Base-by-base conservation (phyloP, 2,113 vertebrate genomes). In the Oryzias javanicus region DNA sequence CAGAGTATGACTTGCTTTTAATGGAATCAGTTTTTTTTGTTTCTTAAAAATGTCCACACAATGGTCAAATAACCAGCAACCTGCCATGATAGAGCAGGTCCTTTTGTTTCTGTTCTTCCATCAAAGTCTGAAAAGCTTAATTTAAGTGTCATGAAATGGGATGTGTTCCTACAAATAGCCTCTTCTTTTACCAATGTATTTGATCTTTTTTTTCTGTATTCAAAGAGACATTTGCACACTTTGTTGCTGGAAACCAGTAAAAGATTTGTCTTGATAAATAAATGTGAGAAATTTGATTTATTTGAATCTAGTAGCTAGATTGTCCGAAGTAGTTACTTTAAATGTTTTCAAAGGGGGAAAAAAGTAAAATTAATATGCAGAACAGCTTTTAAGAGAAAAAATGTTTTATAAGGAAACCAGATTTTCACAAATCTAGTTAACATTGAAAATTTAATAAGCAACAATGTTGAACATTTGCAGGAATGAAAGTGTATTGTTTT, bases 221-320 rank as follows among this genome's bases (percentile, higher is more conserved):
- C 57, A 73, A 55, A 53, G 22, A 63, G 62, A 22, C n/a, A 70
- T 86, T 82, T 81, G 78, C 81, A 85, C 78, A 87, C 55, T 15
- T 77, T 86, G 74, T 86, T 72, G 86, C 80, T 84, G 79, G 79
- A 82, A 86, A 79, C 68, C 56, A 83, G 86, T 82, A 83, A 83
- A 82, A 54, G 52, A 70, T 73, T 80, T 78, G 62, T 67, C 62
- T 75, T 80, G 67, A 67, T 73, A 74, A 71, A 49, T 6, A 20
- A 48, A 64, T 80, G 64, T 68, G 25, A 6, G 13, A 25, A 48
- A 27, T 27, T 45, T 7, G 62, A 12, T 20, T 60, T 53, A 60
- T 55, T 24, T 50, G 50, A 29, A 1, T 60, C 14, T 44, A 40
- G 15, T 25, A 50, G 56, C 12, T 12, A 25, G 17, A 4, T 57